Evolutionary conservation across 2,113 vertebrate species (phyloP).

Genomic region (Gobiocypris rarus): DNA sequence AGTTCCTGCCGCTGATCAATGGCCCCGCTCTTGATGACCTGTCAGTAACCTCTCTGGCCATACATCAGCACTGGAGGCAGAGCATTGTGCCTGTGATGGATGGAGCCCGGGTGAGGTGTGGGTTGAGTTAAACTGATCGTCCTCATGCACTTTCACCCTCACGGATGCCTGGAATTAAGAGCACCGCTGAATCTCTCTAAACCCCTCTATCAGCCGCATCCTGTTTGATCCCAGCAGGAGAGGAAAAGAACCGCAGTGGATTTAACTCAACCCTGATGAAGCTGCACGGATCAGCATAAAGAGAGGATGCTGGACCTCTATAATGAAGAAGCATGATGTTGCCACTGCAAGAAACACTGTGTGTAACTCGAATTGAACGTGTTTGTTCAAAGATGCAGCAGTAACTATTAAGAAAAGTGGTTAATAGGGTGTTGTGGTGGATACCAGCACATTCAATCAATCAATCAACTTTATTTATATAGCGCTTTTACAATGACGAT

Average conservation of each 20-base stretch:
- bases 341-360: background rate
- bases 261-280: constrained; percentile 18
- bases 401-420: no score
- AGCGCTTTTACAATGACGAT: no score
- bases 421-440: no score
- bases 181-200: constrained; percentile 9
- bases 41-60: constrained; percentile 43
- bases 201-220: constrained; percentile 23
- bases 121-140: background rate
- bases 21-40: background rate
- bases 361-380: background rate
- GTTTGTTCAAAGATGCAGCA: background rate
- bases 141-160: background rate
- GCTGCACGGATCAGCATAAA: background rate
- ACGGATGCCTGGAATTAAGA: constrained; percentile 19
- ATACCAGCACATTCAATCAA: no score
- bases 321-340: background rate
- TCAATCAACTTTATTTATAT: no score
- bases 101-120: background rate
- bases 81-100: constrained; percentile 30
- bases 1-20: constrained; percentile 2
- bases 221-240: constrained; percentile 34
- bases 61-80: constrained; percentile 42
- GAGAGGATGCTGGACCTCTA: background rate
- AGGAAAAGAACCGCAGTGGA: constrained; percentile 3